phyloP scores from a whole-genome alignment of 2,888 invertebrate species.

The Tetranychus piercei region DNA sequence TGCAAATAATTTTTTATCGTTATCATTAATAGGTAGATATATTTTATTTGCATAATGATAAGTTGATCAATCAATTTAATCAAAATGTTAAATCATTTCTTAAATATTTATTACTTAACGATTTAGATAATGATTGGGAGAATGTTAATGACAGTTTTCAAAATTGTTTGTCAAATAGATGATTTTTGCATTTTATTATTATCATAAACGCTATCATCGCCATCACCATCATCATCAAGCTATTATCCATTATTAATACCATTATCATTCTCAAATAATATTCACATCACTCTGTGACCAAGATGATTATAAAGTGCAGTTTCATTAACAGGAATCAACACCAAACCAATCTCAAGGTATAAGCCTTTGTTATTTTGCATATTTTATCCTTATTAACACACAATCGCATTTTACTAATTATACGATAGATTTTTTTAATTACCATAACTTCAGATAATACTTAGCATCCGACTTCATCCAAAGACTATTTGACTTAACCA shows the following conservation, averaged over 20 bases:
- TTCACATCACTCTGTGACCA: not conserved
- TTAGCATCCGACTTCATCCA: too few species aligned
- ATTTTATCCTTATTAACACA: too few species aligned
- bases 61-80: not conserved
- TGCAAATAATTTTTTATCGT: too few species aligned
- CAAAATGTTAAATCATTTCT: not conserved
- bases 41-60: not conserved
- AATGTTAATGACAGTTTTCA: not conserved
- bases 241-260: not conserved
- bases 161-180: not conserved
- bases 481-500: too few species aligned
- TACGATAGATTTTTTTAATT: too few species aligned
- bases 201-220: not conserved
- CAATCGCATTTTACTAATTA: too few species aligned
- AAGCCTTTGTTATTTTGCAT: too few species aligned
- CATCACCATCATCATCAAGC: not conserved
- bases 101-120: not conserved
- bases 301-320: not conserved
- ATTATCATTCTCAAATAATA: not conserved
- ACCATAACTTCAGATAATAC: too few species aligned
- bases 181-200: not conserved
- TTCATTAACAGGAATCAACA: too few species aligned
- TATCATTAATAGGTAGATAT: too few species aligned
- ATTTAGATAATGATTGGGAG: not conserved
- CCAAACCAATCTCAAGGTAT: too few species aligned